Conservation (phyloP, 2,113 vertebrate genomes). For the Pontoporia blainvillei region DNA sequence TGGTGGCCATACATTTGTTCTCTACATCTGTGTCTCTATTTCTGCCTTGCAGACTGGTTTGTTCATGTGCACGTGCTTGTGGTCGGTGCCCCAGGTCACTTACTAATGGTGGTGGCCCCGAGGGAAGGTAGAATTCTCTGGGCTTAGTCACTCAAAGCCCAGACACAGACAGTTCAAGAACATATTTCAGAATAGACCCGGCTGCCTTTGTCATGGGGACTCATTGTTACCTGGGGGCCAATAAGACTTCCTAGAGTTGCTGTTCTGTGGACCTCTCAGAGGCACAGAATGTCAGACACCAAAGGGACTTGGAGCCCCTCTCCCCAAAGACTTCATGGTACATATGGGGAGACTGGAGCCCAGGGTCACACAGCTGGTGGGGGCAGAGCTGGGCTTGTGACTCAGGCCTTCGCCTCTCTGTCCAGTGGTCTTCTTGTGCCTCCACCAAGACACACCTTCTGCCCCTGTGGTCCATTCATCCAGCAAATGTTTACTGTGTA, state of each 20-base stretch:
- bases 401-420: not conserved
- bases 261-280: not conserved
- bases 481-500: not conserved
- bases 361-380: not conserved
- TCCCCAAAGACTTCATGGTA: not conserved
- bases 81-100: not conserved
- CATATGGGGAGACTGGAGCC: not conserved
- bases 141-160: constrained; percentile 14
- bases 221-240: not conserved
- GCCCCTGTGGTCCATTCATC: not conserved
- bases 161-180: not conserved
- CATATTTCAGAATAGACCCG: constrained; percentile 37
- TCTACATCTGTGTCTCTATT: too few relatives aligned
- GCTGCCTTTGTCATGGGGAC: not conserved
- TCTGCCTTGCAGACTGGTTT: too few relatives aligned
- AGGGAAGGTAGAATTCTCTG: constrained; percentile 3
- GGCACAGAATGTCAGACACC: not conserved
- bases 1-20: too few relatives aligned
- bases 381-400: not conserved
- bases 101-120: not conserved
- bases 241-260: not conserved
- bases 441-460: not conserved
- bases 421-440: not conserved
- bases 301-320: not conserved
- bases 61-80: not conserved